These are phyloP conservation scores for Polymixis lichenea DNA, from an alignment of 2,888 invertebrate genomes.

Conservation along the genomic window DNA sequence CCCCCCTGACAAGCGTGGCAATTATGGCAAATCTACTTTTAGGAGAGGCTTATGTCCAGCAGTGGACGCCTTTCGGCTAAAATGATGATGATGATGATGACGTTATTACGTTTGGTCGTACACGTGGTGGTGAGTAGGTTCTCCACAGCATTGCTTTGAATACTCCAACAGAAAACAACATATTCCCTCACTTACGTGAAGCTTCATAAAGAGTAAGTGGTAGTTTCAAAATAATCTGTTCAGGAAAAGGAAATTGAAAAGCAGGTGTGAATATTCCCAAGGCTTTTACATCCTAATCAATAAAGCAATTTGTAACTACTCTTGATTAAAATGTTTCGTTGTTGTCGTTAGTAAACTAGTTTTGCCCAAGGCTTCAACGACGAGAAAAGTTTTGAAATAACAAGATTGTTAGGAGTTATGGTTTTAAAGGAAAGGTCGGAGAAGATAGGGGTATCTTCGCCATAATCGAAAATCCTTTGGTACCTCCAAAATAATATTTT, in stretches of 20 bases:
- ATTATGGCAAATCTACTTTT: no score
- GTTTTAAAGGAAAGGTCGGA: neutral
- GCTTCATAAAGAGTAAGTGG: neutral
- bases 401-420: neutral
- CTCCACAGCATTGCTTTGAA: neutral
- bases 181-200: neutral
- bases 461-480: neutral
- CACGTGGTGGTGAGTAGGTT: neutral
- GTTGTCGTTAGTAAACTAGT: slow-evolving; percentile 12
- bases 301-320: slow-evolving; percentile 28
- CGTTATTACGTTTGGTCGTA: no score
- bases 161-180: neutral
- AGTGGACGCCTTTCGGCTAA: no score
- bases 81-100: no score
- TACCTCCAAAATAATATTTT: no score
- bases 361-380: neutral
- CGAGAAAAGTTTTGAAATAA: slow-evolving; percentile 1
- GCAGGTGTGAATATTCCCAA: slow-evolving; percentile 33
- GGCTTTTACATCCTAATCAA: slow-evolving; percentile 6
- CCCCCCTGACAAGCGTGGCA: no score
- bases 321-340: slow-evolving; percentile 22
- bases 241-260: neutral
- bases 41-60: no score
- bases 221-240: slow-evolving; percentile 4
- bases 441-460: neutral